A percentile compares a stretch with the other conserved stretches of the same genome.
phyloP scores from a whole-genome alignment of 2,888 invertebrate genomes.

The Serripes groenlandicus region DNA sequence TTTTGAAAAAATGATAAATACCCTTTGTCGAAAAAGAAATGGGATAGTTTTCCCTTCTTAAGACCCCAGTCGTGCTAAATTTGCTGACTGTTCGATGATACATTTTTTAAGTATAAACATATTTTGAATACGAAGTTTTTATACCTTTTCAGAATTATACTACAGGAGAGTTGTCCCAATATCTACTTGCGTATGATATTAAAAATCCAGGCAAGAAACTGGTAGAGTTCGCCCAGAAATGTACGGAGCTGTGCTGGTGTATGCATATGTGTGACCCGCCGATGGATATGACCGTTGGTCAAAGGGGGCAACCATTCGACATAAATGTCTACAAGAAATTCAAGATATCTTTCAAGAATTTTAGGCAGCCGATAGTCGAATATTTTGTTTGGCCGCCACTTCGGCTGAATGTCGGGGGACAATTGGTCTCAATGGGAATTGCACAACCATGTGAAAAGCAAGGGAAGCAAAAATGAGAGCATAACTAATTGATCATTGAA shows the following conservation, averaged over 20 bases:
- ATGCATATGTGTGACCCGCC: conserved; percentile 48
- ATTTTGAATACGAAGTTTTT: not conserved
- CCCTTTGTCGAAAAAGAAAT: not conserved
- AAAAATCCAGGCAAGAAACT: not conserved
- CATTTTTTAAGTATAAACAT: too few relatives aligned
- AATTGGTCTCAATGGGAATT: too few relatives aligned
- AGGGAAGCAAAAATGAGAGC: too few relatives aligned
- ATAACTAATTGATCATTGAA: too few relatives aligned
- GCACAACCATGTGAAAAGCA: too few relatives aligned
- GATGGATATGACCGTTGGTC: conserved; percentile 18
- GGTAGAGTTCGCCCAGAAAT: conserved; percentile 1
- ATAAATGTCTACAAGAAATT: conserved; percentile 27
- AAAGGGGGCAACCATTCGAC: conserved; percentile 9
- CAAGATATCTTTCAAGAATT: conserved; percentile 29
- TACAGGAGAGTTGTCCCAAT: not conserved
- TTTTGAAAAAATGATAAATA: not conserved
- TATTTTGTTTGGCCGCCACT: conserved; percentile 40
- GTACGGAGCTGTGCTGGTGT: conserved; percentile 42
- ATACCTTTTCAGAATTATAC: conserved; percentile 1
- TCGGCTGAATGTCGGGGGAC: conserved; percentile 24
- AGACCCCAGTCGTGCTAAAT: not conserved
- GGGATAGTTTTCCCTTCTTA: not conserved
- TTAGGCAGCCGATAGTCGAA: conserved; percentile 23
- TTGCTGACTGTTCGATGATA: not conserved
- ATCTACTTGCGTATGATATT: not conserved